Conservation (phyloP, 2,113 vertebrate species). For the Xenopus tropicalis region DNA sequence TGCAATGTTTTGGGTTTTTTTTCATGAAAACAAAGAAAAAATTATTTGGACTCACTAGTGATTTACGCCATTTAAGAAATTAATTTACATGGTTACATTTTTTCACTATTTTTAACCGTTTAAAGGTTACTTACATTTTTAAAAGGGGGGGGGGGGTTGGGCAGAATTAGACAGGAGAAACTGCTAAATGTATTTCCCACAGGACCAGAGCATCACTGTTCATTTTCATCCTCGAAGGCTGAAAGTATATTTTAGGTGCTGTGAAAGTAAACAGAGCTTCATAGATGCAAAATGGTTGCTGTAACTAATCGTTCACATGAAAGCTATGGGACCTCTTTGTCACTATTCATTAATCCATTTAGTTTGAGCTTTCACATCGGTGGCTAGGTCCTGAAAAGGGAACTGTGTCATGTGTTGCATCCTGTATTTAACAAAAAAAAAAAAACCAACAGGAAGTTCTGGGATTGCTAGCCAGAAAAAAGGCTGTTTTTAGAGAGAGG, state of each 20-base stretch:
- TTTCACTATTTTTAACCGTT: too few relatives aligned
- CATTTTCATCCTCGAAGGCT: neutral
- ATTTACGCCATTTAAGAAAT: too few relatives aligned
- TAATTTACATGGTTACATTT: too few relatives aligned
- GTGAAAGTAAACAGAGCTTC: neutral
- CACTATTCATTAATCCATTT: slow-evolving; percentile 42
- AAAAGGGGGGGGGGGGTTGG: too few relatives aligned
- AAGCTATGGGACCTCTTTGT: slow-evolving; percentile 35
- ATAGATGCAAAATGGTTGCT: neutral
- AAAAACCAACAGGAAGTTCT: slow-evolving; percentile 42
- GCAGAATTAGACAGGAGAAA: too few relatives aligned
- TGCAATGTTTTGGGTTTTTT: too few relatives aligned
- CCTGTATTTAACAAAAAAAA: slow-evolving; percentile 44
- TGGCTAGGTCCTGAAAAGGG: slow-evolving; percentile 40
- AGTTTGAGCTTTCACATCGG: slow-evolving; percentile 40
- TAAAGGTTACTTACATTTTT: too few relatives aligned
- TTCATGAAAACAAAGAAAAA: too few relatives aligned
- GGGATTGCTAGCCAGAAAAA: slow-evolving; percentile 44
- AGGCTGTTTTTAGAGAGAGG: slow-evolving; percentile 43
- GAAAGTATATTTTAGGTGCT: neutral
- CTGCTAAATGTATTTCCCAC: too few relatives aligned
- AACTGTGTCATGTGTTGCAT: slow-evolving; percentile 46
- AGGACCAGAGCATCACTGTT: neutral
- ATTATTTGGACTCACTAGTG: too few relatives aligned
- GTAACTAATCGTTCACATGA: slow-evolving; percentile 22